Evolutionary conservation across 1,140 invertebrate species (phyloP), one percentile per base, ranked within the genome.

Genomic region (Halictus rubicundus): DNA sequence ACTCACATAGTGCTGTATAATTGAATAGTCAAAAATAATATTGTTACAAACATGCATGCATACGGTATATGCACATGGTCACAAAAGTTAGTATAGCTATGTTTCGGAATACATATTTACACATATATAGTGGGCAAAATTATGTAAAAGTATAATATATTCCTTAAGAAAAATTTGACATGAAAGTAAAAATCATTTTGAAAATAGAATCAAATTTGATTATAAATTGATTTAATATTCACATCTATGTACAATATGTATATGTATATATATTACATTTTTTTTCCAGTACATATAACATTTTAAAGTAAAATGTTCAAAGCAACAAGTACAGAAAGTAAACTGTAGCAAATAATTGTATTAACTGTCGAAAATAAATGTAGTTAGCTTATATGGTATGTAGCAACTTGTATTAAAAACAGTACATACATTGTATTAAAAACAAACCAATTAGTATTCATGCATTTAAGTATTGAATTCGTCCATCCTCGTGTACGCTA

Each of bases 161-260:
- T n/a, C 7, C 7, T 32, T 60, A 27, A 16, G 14, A 61, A 42
- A 42, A 42, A 27, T n/a, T 2, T 23, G 14, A n/a, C 23, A 12
- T 32, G 10, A 52, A 75, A 72, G 14, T 59, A 65, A 27, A 46
- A 27, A 25, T 32, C 6, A 52, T 14, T 52, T 23, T 1, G 75
- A 71, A 68, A 77, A 72, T 68, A 37, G 7, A 61, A 46, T 80
- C 75, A 69, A 60, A 46, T 74, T 32, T 73, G 19, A 42, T 69
- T 80, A 68, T 5, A 49, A 74, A 83, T 70, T 63, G 57, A 61
- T 68, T 76, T 75, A 69, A 79, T 74, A 68, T 84, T 68, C 39
- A 49, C 60, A 60, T 65, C 16, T 16, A 83, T 73, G 7, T 80
- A 80, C 68, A 65, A 64, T 57, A n/a, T 57, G 8, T 68, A 19